Evolutionary conservation across 2,888 invertebrate species (phyloP).

Genomic region (Ophioninae sp.): DNA sequence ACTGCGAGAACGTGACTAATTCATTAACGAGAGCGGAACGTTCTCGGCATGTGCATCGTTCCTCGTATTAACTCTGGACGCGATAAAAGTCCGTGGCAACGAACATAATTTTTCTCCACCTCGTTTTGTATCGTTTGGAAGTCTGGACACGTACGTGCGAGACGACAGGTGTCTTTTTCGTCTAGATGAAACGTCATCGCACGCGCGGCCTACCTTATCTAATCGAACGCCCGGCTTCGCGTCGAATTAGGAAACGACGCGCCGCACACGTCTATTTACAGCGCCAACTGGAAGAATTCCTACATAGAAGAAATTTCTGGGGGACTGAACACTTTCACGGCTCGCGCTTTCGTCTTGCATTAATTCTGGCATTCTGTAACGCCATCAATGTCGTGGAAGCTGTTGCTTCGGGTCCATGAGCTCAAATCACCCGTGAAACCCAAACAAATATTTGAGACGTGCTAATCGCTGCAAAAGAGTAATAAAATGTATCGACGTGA

Average conservation of each 20-base stretch:
- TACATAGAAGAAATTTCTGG: neutral
- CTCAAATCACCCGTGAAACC: no score
- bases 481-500: no score
- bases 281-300: neutral
- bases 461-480: no score
- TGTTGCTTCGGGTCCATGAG: no score
- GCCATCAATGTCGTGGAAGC: no score
- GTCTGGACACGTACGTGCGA: neutral
- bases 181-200: conserved; percentile 15
- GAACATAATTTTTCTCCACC: neutral
- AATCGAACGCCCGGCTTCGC: neutral
- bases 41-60: conserved; percentile 56
- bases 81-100: neutral
- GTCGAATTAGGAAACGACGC: neutral
- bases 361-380: no score
- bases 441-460: no score
- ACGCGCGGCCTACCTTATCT: neutral
- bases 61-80: conserved; percentile 42
- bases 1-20: neutral
- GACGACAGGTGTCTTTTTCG: conserved; percentile 6
- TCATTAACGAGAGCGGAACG: neutral
- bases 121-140: neutral
- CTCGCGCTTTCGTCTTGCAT: no score
- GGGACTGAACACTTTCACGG: no score
- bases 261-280: neutral